A percentile compares a stretch with the other conserved stretches of the same genome.
phyloP scores from a whole-genome alignment of 2,797 vertebrate genomes.

The Pseudochromis fuscus region DNA sequence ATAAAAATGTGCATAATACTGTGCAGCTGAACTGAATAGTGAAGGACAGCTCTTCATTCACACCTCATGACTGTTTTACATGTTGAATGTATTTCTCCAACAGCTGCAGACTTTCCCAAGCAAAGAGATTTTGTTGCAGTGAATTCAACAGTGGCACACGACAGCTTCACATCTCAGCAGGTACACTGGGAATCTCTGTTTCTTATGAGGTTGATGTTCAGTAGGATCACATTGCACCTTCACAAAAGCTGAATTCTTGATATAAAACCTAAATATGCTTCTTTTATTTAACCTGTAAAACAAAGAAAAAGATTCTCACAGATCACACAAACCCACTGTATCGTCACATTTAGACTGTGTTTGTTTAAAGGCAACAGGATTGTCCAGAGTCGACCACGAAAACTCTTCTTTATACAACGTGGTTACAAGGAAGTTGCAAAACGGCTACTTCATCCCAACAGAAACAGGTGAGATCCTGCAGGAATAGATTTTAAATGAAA shows the following conservation, averaged over 20 bases:
- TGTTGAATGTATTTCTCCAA: conserved; percentile 2
- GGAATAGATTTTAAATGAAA: background rate
- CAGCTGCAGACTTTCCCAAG: conserved; percentile 42
- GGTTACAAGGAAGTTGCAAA: conserved; percentile 28
- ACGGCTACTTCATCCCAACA: conserved; percentile 26
- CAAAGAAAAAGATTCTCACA: background rate
- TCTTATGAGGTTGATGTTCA: background rate
- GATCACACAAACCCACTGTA: background rate
- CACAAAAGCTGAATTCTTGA: background rate
- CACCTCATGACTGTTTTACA: background rate
- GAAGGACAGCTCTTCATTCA: background rate
- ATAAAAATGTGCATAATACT: no score
- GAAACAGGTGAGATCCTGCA: conserved; percentile 51
- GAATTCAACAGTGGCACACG: conserved; percentile 13
- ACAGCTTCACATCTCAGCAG: conserved; percentile 55
- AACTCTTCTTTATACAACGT: conserved; percentile 3
- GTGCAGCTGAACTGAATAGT: background rate
- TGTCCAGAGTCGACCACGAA: conserved; percentile 21
- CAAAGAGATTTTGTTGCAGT: conserved; percentile 24
- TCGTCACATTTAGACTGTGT: background rate
- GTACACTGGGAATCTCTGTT: conserved; percentile 30
- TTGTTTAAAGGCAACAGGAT: conserved; percentile 46
- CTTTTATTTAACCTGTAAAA: background rate
- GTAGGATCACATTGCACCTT: background rate
- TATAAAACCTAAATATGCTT: background rate